Base-by-base conservation (phyloP, 2,797 vertebrate species). In the Pangasius macronema region DNA sequence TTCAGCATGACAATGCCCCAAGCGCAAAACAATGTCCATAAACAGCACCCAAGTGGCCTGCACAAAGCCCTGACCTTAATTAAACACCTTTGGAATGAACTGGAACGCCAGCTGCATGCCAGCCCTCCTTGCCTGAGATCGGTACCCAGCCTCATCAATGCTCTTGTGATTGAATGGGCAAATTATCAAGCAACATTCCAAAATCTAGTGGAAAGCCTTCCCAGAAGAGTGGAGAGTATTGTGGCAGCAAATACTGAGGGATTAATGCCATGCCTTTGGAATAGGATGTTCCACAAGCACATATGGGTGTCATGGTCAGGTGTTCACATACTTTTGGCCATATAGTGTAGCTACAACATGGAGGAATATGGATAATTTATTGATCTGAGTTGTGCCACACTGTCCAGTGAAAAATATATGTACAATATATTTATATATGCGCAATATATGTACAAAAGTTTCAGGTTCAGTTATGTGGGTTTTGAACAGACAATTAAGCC, bases 401-500 rank as follows among this genome's bases (percentile, higher is more conserved):
- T 51, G 49, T 76, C n/a, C 13, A 51, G 36, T 49, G 20, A 42
- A 13, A 49, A 75, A 75, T 46, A 46, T 46, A 75, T 24, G 8
- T 2, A 1, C 16, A 70, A 33, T 68, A 30, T 30, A 46, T 46
- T 46, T 46, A 46, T 46, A 46, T 8, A 46, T 46, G n/a, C n/a
- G 30, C 63, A 30, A 30, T 42, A 61, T 24, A 63, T 27, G 36
- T 80, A 59, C 33, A 24, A 39, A 59, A 18, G 33, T 30, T 68
- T 68, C 61, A 51, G 63, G 63, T 83, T 68, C 53, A 57, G 13
- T 73, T 4, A 22, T 73, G 27, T 73, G 30, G 30, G 46, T 63
- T 83, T 83, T 87, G 57, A 79, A 87, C 68, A 82, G 51, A 82
- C 51, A 86, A 46, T 73, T n/a, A 27, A 82, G 10, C 24, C 77